Base-by-base conservation (phyloP, 2,888 invertebrate genomes). In the Cephus pygmeus region DNA sequence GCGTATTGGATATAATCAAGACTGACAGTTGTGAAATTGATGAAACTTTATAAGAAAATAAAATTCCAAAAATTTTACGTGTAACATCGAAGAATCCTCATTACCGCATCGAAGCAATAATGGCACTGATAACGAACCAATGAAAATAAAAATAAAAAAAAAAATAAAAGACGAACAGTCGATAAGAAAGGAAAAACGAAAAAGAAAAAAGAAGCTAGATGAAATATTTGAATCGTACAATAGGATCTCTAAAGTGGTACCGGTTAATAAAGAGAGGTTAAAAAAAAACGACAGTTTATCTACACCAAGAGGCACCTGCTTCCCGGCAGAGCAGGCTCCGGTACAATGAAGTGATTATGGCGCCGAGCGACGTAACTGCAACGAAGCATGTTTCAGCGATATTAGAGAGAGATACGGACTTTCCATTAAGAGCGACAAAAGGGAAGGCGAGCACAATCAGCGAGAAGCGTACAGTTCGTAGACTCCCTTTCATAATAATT, bases 381-480 rank as follows among this genome's bases (percentile, higher is more conserved):
- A 80, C 15, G 33, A 81, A 23, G 69, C 36, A 12, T 75, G 40
- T 78, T 74, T 78, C 78, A 75, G 75, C 75, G 78, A 78, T 78
- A 75, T 78, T 78, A 31, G 34, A 34, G 31, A 34, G 75, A 73
- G 78, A 78, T 78, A 78, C 40, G 75, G 74, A 12, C 71, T 35
- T 35, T 75, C 71, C 78, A 56, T 75, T 78, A 75, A 78, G 69
- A 36, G 35, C 35, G 75, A 78, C 78, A 78, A 78, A 78, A 78
- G 78, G 35, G 33, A 56, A 9, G 56, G 23, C 56, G 56, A 56
- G 56, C 56, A 56, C 56, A 56, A 56, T 56, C 56, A 56, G 56
- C 56, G 56, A 56, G 56, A 56, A 15, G 56, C 56, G 23, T 23
- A 23, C 56, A 6, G 23, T 56, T 2, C 56, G 56, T 56, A 23